A percentile compares a stretch with the other conserved stretches of the same genome.
Evolutionary conservation across 2,888 invertebrate species (phyloP).

Genomic region (Ormia ochracea): DNA sequence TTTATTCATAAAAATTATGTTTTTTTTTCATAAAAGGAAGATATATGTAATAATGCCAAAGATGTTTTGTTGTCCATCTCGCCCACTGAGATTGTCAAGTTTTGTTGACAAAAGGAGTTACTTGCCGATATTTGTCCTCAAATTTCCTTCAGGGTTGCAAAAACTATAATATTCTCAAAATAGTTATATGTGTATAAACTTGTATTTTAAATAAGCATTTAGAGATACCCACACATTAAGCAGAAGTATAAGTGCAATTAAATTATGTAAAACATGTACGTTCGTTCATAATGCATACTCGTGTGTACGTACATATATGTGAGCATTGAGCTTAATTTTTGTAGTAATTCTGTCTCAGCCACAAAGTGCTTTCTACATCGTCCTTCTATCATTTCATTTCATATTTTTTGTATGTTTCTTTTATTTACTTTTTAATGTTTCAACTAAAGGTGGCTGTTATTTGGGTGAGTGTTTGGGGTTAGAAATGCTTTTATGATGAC

Average conservation of each 20-base stretch:
- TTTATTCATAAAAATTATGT: no score
- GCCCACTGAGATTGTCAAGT: no score
- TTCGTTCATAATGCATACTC: background rate
- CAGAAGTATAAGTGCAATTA: background rate
- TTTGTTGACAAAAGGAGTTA: no score
- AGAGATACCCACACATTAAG: background rate
- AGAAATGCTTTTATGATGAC: constrained; percentile 64
- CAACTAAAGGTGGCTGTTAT: constrained; percentile 50
- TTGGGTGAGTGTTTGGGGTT: constrained; percentile 57
- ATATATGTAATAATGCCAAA: no score
- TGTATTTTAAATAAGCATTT: background rate
- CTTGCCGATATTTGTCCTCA: no score
- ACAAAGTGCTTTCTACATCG: constrained; percentile 47
- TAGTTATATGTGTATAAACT: no score
- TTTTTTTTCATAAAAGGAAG: no score
- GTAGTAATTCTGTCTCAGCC: constrained; percentile 27
- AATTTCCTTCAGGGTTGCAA: no score
- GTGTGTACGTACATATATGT: no score
- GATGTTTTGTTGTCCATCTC: no score
- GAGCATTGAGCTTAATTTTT: no score
- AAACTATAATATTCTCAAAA: no score
- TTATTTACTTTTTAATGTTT: constrained; percentile 30
- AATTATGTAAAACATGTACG: background rate
- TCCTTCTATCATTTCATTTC: constrained; percentile 34
- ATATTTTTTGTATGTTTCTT: background rate